A percentile compares a stretch with the other conserved stretches of the same genome.
Evolutionary conservation across 2,888 invertebrate species (phyloP).

Genomic region (Diadegma fenestrale): DNA sequence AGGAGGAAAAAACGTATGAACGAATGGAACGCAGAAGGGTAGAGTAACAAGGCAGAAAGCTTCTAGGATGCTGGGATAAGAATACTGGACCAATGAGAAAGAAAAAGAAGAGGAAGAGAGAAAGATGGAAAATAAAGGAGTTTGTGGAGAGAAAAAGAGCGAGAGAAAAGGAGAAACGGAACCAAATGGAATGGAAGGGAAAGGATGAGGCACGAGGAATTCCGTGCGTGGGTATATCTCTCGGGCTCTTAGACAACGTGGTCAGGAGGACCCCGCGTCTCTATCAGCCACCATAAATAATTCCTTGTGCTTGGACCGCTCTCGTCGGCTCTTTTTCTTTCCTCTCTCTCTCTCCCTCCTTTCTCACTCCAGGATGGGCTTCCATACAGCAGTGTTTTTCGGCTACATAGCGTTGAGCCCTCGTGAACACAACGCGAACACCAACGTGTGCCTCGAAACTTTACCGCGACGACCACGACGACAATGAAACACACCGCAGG

Average conservation of each 20-base stretch:
- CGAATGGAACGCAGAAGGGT: constrained; percentile 44
- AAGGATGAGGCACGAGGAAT: constrained; percentile 79
- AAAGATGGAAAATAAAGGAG: neutral
- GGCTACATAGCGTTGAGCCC: constrained; percentile 62
- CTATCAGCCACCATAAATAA: constrained; percentile 85
- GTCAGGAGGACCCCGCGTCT: constrained; percentile 82
- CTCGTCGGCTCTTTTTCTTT: constrained; percentile 56
- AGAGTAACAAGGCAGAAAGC: constrained; percentile 53
- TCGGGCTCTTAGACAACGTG: constrained; percentile 80
- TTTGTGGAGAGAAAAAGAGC: constrained; percentile 70
- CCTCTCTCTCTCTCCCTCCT: constrained; percentile 63
- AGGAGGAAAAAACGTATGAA: constrained; percentile 38
- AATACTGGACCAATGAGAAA: constrained; percentile 43
- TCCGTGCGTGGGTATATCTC: constrained; percentile 81
- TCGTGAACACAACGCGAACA: constrained; percentile 65
- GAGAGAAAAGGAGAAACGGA: constrained; percentile 66
- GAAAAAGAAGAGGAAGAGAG: constrained; percentile 40
- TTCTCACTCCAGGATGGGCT: constrained; percentile 58
- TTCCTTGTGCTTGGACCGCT: constrained; percentile 75
- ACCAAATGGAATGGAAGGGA: constrained; percentile 55
- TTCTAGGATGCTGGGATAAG: constrained; percentile 53
- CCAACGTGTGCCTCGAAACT: constrained; percentile 54
- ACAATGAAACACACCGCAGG: constrained; percentile 55
- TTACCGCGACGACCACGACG: constrained; percentile 48
- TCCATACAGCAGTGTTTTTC: constrained; percentile 61